Conservation (phyloP, 1,140 invertebrate species). For the Geopemphigus sp. region DNA sequence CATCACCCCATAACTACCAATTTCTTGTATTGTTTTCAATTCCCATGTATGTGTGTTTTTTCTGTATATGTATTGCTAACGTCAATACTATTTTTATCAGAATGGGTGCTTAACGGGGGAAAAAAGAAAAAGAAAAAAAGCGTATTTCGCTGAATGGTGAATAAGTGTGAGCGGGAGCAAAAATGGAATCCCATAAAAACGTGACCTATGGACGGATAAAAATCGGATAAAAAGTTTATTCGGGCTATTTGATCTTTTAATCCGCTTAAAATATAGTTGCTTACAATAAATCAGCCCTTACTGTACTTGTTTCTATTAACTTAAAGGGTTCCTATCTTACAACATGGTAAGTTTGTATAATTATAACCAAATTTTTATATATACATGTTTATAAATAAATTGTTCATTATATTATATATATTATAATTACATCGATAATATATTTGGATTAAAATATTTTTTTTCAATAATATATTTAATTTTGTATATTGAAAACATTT, state of each 20-base stretch:
- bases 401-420: too few relatives aligned
- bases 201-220: constrained; percentile 40
- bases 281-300: constrained; percentile 34
- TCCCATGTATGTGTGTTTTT: not conserved
- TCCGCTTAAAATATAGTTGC: constrained; percentile 23
- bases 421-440: too few relatives aligned
- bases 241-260: constrained; percentile 45
- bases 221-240: constrained; percentile 47
- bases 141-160: not conserved
- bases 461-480: too few relatives aligned
- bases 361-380: too few relatives aligned
- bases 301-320: not conserved
- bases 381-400: too few relatives aligned
- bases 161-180: constrained; percentile 11
- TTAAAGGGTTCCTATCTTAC: not conserved
- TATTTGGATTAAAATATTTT: too few relatives aligned
- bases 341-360: not conserved
- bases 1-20: too few relatives aligned
- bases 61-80: not conserved
- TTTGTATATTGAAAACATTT: too few relatives aligned
- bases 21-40: constrained; percentile 16
- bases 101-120: not conserved
- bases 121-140: constrained; percentile 1
- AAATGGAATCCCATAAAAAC: constrained; percentile 41
- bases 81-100: constrained; percentile 23